A percentile compares a stretch with the other conserved stretches of the same genome.
Evolutionary conservation across 2,888 invertebrate species (phyloP).

Genomic region (Apoda limacodes): DNA sequence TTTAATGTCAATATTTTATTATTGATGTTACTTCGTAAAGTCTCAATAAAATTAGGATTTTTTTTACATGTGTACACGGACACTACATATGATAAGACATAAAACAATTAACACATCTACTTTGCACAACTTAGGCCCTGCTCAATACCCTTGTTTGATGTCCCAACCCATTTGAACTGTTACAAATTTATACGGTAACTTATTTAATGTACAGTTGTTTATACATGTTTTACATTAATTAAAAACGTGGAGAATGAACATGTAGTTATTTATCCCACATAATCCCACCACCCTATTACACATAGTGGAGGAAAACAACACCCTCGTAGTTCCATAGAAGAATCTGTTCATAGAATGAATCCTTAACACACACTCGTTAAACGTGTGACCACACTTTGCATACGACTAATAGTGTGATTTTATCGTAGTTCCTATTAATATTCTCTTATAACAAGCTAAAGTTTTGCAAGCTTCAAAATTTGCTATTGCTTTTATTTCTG

Average conservation of each 20-base stretch:
- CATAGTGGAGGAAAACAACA: no score
- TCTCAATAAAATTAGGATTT: no score
- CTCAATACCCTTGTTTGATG: slow-evolving; percentile 34
- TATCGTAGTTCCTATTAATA: slow-evolving; percentile 44
- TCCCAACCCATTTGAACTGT: slow-evolving; percentile 26
- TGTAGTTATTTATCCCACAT: slow-evolving; percentile 34
- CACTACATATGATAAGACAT: no score
- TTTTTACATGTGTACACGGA: no score
- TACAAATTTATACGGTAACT: slow-evolving; percentile 41
- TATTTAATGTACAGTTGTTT: slow-evolving; percentile 61
- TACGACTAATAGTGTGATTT: slow-evolving; percentile 21
- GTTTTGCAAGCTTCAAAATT: slow-evolving; percentile 52
- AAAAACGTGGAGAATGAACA: slow-evolving; percentile 51
- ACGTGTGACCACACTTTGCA: slow-evolving; percentile 19
- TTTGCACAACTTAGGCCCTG: slow-evolving; percentile 58
- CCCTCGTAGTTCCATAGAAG: no score
- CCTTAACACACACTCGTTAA: slow-evolving; percentile 15
- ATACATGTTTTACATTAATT: slow-evolving; percentile 57
- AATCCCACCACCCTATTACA: slow-evolving; percentile 20
- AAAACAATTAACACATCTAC: no score
- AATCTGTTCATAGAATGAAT: slow-evolving; percentile 15
- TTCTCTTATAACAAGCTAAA: slow-evolving; percentile 30
- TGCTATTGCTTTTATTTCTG: slow-evolving; percentile 28
- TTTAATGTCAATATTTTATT: no score
- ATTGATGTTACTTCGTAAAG: no score